These are phyloP conservation scores for Margarornis squamiger DNA, from an alignment of 2,797 vertebrate species.

Conservation along the genomic window DNA sequence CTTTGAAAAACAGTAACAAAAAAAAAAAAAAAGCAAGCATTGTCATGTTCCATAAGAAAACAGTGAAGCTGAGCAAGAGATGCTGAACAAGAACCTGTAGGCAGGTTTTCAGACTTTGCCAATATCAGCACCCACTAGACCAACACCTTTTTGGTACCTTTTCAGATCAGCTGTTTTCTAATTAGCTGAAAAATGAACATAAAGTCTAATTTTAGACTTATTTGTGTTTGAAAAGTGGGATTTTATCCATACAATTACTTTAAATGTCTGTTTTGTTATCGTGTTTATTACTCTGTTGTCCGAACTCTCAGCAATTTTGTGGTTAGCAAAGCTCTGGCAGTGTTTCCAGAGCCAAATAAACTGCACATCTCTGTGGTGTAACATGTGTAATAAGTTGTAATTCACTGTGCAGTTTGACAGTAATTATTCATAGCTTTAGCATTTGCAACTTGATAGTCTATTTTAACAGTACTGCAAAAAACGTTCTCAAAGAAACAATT, in stretches of 20 bases:
- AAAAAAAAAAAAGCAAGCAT: neutral
- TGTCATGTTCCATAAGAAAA: neutral
- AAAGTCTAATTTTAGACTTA: neutral
- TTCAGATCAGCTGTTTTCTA: neutral
- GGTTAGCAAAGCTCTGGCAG: neutral
- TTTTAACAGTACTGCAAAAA: conserved; percentile 33
- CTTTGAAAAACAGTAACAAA: neutral
- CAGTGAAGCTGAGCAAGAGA: neutral
- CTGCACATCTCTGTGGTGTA: neutral
- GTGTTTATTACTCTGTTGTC: neutral
- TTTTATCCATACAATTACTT: neutral
- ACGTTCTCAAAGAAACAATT: conserved; percentile 58
- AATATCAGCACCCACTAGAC: neutral
- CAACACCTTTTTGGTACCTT: neutral
- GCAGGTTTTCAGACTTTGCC: neutral
- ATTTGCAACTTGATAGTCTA: conserved; percentile 51
- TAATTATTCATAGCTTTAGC: conserved; percentile 48
- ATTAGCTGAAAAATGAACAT: neutral
- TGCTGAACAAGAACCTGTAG: neutral
- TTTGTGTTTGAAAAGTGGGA: neutral
- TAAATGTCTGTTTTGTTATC: neutral
- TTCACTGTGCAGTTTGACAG: conserved; percentile 7
- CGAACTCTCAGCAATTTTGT: conserved; percentile 13
- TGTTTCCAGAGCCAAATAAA: conserved; percentile 12
- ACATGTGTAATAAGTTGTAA: conserved; percentile 27